Conservation (phyloP, 2,888 invertebrate species). For the Neelides folsomi region DNA sequence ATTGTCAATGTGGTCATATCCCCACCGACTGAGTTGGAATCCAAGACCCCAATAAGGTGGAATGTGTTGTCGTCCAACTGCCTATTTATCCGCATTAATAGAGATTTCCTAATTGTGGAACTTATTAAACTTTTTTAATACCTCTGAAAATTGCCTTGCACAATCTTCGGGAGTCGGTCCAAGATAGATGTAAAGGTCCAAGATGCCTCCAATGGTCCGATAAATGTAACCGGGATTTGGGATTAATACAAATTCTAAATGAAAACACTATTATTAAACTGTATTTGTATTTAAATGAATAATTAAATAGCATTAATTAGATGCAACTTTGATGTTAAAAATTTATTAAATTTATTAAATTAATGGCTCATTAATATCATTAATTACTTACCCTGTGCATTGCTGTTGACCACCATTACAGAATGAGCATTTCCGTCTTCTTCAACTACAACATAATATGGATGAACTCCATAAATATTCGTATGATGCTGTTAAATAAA, state of each 20-base stretch:
- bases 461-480: conserved; percentile 40
- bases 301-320: not conserved
- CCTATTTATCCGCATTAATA: conserved; percentile 11
- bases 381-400: conserved; percentile 58
- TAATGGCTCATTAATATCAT: not conserved
- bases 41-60: conserved; percentile 81
- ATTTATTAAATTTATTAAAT: not conserved
- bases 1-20: conserved; percentile 51
- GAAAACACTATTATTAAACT: too few species aligned
- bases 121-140: too few species aligned
- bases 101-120: too few species aligned
- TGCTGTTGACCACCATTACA: conserved; percentile 64
- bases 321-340: conserved; percentile 1
- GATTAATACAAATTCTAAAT: conserved; percentile 61
- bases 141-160: conserved; percentile 47
- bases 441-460: conserved; percentile 64
- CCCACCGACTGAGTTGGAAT: conserved; percentile 64
- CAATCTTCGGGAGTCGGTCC: conserved; percentile 61
- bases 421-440: conserved; percentile 57
- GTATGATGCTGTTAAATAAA: conserved; percentile 10
- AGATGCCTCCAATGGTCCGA: conserved; percentile 63
- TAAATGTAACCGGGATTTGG: conserved; percentile 70
- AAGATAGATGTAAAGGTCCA: conserved; percentile 63
- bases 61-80: conserved; percentile 59
- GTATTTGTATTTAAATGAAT: conserved; percentile 3